phyloP scores from a whole-genome alignment of 2,888 invertebrate genomes.

The Clepsis dumicolana region DNA sequence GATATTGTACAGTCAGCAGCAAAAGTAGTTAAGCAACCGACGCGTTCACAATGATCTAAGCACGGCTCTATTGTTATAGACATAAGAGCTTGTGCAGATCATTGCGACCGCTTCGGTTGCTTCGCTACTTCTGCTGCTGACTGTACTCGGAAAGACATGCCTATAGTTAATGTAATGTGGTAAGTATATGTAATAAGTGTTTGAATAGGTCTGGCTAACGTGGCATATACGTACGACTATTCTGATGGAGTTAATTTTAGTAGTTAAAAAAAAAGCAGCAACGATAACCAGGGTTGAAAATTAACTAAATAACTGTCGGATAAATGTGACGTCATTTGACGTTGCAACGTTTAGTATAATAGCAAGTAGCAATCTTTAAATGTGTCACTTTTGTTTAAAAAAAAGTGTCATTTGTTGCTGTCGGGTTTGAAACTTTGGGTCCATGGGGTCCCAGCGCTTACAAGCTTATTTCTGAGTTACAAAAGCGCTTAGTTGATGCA shows the following conservation, averaged over 20 bases:
- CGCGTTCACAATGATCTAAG: no score
- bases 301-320: neutral
- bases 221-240: neutral
- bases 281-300: neutral
- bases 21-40: no score
- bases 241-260: neutral
- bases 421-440: no score
- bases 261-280: neutral
- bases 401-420: neutral
- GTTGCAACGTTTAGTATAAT: neutral
- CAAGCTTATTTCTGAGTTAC: no score
- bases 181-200: neutral
- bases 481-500: no score
- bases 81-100: no score
- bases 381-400: neutral
- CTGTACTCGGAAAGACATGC: no score
- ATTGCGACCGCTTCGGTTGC: no score
- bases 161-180: no score
- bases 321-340: neutral
- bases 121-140: no score
- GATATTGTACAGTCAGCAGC: neutral
- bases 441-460: no score
- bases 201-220: neutral
- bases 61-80: no score
- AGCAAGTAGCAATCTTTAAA: neutral